Evolutionary conservation across 2,797 vertebrate species (phyloP).

Genomic region (Myotis pilosus): DNA sequence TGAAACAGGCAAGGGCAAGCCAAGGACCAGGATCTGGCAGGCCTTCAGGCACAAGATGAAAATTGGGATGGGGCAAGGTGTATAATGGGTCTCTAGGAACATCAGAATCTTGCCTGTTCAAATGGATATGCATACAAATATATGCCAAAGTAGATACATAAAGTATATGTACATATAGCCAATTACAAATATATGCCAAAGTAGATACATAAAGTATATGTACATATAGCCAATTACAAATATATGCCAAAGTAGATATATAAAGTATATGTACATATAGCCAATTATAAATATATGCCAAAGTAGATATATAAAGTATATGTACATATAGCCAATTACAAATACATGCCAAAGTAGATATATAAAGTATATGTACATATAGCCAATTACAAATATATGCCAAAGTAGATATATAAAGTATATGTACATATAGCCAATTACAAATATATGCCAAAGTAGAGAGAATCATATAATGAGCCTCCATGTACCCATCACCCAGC

Average conservation of each 20-base stretch:
- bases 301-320: background rate
- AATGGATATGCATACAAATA: background rate
- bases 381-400: background rate
- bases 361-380: background rate
- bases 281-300: background rate
- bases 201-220: too few species aligned
- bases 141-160: background rate
- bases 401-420: background rate
- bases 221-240: background rate
- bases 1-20: conserved; percentile 30
- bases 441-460: background rate
- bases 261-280: too few species aligned
- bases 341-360: background rate
- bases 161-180: background rate
- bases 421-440: background rate
- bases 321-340: too few species aligned
- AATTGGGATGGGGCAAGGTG: background rate
- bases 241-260: background rate
- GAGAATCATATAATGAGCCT: background rate
- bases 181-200: background rate
- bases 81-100: background rate
- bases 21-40: background rate
- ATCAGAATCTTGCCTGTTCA: conserved; percentile 3
- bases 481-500: background rate
- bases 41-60: background rate